Evolutionary conservation across 2,797 vertebrate species (phyloP), one percentile per base, ranked within the genome.

Genomic region (Molossus alvarezi): DNA sequence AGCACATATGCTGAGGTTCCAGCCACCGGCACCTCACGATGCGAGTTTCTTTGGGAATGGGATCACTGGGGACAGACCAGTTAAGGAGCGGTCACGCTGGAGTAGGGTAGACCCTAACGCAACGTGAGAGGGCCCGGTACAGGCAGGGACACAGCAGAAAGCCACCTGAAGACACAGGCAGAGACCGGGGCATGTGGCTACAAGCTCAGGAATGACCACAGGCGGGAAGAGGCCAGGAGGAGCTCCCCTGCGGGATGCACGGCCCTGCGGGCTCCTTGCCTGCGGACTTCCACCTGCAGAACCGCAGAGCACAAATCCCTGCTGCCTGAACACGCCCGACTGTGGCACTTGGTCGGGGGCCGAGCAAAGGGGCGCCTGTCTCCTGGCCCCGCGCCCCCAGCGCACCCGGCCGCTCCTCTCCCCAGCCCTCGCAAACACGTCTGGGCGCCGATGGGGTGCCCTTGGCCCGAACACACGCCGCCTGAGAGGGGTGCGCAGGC

Each of bases 391-490:
- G 8, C 15, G 9, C 25, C 0, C 0, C n/a, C 2, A 1, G 72
- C 1, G 14, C 18, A 1, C 60, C 29, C 1, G 0, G 3, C 20
- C 4, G 3, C 3, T 0, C 27, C 58, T 29, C 6, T 55, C 64
- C 25, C 1, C 1, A 10, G 1, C 37, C 57, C 29, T 5, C 45
- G 6, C 8, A n/a, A 0, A 13, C 0, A 0, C 37, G 4, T 5
- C 17, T 45, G 12, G 21, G 17, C 75, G 18, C 57, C 53, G 6
- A 1, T 13, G 41, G 9, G 2, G 25, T 4, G 18, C 14, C 2
- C 81, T 48, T 0, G 6, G 55, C 29, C 8, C 3, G 37, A 18
- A 13, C 1, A 6, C 10, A 5, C 8, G 1, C 29, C 1, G 51
- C 37, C 10, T 0, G 6, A 27, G 45, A n/a, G 72, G 48, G 8